Base-by-base conservation (phyloP, 2,888 invertebrate genomes). In the Agrochola litura region DNA sequence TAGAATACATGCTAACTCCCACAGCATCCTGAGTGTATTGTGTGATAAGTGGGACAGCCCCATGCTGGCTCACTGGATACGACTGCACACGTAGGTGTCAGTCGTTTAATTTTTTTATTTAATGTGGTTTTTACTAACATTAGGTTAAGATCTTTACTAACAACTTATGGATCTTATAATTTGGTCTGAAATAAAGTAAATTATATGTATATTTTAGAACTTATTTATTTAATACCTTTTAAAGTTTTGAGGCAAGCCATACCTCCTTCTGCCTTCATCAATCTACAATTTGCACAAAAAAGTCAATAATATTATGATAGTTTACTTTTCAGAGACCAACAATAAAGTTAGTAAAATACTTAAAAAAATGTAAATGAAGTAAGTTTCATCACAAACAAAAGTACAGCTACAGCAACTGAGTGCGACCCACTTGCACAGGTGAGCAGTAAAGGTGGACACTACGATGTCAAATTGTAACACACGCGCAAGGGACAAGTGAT, bases 361-460 rank as follows among this genome's bases (percentile, higher is more conserved):
- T 6, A 52, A 71, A 72, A 63, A 65, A 52, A 78, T 83, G 43
- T 37, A 83, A 83, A 83, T 79, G 60, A 66, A 73, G 63, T 80
- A 77, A 78, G 85, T 85, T 88, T 84, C 88, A 88, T 88, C 86
- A 86, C 80, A 69, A 70, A 49, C 69, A 71, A 49, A 71, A 67
- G 79, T 61, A 80, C 70, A 14, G 78, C 82, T 60, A 79, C 70
- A 12, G 79, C 82, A 79, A 74, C 66, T 63, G 52, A 49, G 63
- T 22, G 77, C 91, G 91, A 90, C 92, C 92, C 88, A 92, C 82
- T 88, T 91, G 86, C 89, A 76, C 92, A 91, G 92, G 93, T 92
- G 92, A 70, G 77, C 85, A 79, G 84, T 88, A 69, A 77, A 79
- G 81, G 83, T 85, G 88, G 86, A 85, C 86, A 74, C 73, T 64